Conservation (phyloP, 2,888 invertebrate genomes). For the Oligia latruncula region DNA sequence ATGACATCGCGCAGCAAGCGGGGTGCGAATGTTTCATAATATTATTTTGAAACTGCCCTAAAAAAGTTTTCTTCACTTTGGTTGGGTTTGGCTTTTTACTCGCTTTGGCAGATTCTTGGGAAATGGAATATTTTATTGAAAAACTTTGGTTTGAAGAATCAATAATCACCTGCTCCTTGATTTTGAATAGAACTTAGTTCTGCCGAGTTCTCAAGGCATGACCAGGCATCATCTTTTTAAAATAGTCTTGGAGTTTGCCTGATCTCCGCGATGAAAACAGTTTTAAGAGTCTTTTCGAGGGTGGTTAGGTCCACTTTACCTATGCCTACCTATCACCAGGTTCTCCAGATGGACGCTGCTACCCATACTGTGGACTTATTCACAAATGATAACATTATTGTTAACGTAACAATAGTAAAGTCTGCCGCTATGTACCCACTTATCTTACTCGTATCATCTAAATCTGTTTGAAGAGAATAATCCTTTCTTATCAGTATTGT, state of each 20-base stretch:
- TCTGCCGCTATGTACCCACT: conserved; percentile 47
- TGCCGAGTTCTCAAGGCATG: too few relatives aligned
- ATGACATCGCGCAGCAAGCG: neutral
- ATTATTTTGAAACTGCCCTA: neutral
- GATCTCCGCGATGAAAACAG: neutral
- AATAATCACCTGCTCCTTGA: neutral
- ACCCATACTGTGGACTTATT: neutral
- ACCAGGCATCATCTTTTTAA: neutral
- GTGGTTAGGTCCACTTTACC: neutral
- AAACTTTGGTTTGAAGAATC: neutral
- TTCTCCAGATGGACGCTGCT: neutral
- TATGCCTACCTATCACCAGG: neutral
- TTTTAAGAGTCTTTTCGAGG: neutral
- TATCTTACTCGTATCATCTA: conserved; percentile 77
- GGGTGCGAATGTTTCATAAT: neutral
- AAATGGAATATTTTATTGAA: neutral
- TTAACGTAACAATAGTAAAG: conserved; percentile 26
- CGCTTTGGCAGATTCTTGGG: neutral
- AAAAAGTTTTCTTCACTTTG: neutral
- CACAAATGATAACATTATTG: conserved; percentile 6
- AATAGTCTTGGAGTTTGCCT: neutral
- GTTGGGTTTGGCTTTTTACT: neutral
- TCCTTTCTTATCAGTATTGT: conserved; percentile 79
- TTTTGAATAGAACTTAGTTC: neutral
- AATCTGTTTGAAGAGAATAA: conserved; percentile 84